These are phyloP conservation scores for Eleutherodactylus coqui DNA, from an alignment of 2,797 vertebrate species.

Conservation along the genomic window DNA sequence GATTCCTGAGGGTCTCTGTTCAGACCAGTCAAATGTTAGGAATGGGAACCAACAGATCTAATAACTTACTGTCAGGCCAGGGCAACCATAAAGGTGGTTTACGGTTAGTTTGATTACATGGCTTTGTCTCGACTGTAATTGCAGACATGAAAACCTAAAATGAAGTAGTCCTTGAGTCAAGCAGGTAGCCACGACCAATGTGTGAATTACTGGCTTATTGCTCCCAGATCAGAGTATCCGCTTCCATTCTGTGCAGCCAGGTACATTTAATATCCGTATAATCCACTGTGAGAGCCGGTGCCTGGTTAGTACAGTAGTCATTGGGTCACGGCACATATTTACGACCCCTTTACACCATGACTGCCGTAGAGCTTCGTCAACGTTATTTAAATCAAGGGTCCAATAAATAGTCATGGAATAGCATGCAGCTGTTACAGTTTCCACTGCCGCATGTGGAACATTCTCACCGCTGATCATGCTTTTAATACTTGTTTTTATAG, in stretches of 20 bases:
- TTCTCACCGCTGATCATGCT: background rate
- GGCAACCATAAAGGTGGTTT: no score
- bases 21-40: background rate
- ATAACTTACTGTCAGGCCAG: no score
- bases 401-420: constrained; percentile 5
- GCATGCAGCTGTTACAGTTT: background rate
- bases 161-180: no score
- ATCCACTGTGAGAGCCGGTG: background rate
- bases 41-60: no score
- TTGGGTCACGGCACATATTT: background rate
- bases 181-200: no score
- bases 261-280: no score
- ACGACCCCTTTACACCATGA: background rate
- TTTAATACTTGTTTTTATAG: background rate
- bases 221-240: no score
- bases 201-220: no score
- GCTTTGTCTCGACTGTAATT: no score
- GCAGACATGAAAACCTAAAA: no score
- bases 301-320: background rate
- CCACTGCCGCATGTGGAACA: background rate
- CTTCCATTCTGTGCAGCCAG: no score
- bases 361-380: background rate
- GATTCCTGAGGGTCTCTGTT: background rate
- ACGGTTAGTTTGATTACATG: no score
- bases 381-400: background rate